A percentile compares a stretch with the other conserved stretches of the same genome.
These are phyloP conservation scores for Lasioglossum pauxillum DNA, from an alignment of 2,888 invertebrate genomes.

Conservation along the genomic window DNA sequence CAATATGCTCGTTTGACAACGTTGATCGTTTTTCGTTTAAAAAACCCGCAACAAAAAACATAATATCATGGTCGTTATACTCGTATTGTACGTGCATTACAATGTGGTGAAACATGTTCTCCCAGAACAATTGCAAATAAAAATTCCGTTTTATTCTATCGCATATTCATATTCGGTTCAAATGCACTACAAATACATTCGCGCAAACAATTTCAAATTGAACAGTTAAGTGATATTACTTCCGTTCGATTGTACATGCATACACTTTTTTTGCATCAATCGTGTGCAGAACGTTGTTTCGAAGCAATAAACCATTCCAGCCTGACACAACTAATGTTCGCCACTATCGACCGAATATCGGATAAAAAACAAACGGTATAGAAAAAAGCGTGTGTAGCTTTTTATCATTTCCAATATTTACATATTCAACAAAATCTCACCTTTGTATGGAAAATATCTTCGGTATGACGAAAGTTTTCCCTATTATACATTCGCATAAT, in stretches of 20 bases:
- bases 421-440: conserved; percentile 8
- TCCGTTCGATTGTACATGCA: neutral
- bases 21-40: neutral
- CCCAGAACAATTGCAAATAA: neutral
- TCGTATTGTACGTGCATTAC: neutral
- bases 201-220: neutral
- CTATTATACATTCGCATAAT: neutral
- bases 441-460: neutral
- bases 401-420: neutral
- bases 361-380: neutral
- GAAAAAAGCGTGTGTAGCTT: neutral
- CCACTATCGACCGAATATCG: neutral
- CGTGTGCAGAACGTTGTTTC: neutral
- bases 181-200: neutral
- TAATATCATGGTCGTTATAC: neutral
- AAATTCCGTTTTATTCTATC: neutral
- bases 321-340: neutral
- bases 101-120: neutral
- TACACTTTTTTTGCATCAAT: neutral
- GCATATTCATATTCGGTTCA: neutral
- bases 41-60: neutral
- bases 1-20: neutral
- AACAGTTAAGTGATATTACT: neutral
- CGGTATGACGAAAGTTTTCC: neutral
- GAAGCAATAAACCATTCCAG: neutral